Percentiles rank a stretch among this genome's conserved stretches.
Evolutionary conservation across 2,113 vertebrate genomes (phyloP).

Genomic region (Sapajus apella): DNA sequence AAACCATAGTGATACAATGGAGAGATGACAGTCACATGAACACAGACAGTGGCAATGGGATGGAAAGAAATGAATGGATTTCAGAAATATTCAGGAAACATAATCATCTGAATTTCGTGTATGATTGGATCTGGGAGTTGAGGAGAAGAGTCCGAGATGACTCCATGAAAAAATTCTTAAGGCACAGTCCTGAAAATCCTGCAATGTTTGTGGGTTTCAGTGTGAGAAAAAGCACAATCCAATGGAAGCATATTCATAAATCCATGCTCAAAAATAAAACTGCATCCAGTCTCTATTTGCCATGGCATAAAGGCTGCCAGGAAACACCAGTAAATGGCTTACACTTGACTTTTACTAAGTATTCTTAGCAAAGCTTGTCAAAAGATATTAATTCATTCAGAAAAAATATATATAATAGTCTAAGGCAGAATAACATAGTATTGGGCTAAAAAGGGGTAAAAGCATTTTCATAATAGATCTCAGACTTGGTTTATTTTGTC

Average conservation of each 20-base stretch:
- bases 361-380: conserved; percentile 65
- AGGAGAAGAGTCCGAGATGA: not conserved
- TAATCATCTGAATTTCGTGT: conserved; percentile 13
- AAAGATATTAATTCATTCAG: conserved; percentile 59
- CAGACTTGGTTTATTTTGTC: conserved; percentile 64
- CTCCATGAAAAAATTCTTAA: conserved; percentile 46
- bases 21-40: not conserved
- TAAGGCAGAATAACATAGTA: conserved; percentile 51
- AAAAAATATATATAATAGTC: conserved; percentile 27
- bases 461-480: conserved; percentile 67
- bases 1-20: not conserved
- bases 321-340: conserved; percentile 65
- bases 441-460: conserved; percentile 23
- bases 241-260: conserved; percentile 23
- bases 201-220: not conserved
- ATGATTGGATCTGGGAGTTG: not conserved
- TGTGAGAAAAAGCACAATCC: conserved; percentile 25
- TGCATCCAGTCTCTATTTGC: conserved; percentile 47
- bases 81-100: conserved; percentile 20
- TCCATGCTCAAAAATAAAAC: conserved; percentile 41
- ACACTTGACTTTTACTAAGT: conserved; percentile 64
- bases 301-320: conserved; percentile 45
- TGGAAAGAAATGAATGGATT: not conserved
- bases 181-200: conserved; percentile 37
- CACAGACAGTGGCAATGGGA: not conserved